Conservation (phyloP, 2,113 vertebrate species). For the Neolamprologus longior region DNA sequence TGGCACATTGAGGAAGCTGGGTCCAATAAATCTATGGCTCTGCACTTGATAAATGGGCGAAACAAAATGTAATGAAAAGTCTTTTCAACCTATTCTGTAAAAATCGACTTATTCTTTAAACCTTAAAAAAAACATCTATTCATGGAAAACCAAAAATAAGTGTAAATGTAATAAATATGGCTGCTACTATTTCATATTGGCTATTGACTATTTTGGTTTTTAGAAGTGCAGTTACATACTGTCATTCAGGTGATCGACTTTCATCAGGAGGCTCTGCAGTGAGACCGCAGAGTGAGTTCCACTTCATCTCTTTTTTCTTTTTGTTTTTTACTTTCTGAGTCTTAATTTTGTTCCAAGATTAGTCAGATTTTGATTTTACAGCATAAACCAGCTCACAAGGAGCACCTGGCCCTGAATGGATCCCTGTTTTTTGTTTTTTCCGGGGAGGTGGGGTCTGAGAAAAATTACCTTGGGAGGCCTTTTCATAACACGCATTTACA, state of each 20-base stretch:
- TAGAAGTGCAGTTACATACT: not conserved
- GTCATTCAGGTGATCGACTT: not conserved
- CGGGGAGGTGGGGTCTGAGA: accelerated
- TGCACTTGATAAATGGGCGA: not conserved
- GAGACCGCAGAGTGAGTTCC: not conserved
- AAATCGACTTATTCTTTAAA: not conserved
- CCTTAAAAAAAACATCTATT: not conserved
- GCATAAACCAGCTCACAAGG: not conserved
- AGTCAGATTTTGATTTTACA: not conserved
- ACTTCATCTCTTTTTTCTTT: too few relatives aligned
- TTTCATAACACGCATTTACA: not conserved
- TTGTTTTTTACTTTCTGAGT: too few relatives aligned
- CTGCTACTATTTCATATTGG: not conserved
- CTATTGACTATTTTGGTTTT: not conserved
- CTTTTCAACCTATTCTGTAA: not conserved
- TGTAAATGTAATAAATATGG: not conserved
- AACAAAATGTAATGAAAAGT: not conserved
- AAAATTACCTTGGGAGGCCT: not conserved
- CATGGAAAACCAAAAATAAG: not conserved
- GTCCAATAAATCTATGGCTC: not conserved
- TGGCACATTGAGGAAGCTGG: not conserved
- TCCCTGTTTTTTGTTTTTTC: not conserved
- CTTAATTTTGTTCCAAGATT: not conserved
- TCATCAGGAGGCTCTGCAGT: not conserved
- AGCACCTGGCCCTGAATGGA: not conserved